Conservation (phyloP, 1,140 invertebrate genomes). For the Trichonephila clavipes region DNA sequence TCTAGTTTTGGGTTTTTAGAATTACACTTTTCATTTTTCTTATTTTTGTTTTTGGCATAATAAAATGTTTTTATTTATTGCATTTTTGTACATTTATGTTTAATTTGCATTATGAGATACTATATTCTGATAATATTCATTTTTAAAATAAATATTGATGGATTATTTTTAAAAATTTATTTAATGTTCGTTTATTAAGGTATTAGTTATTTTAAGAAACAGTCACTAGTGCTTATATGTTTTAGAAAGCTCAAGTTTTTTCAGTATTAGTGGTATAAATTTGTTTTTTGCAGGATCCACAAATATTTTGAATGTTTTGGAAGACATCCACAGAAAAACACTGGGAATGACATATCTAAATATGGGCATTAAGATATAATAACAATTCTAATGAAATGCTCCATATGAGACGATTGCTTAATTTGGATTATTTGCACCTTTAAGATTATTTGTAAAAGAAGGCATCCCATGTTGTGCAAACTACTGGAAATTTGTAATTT, state of each 20-base stretch:
- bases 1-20: not conserved
- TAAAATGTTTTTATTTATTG: not conserved
- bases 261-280: slow-evolving; percentile 17
- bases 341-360: not conserved
- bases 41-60: not conserved
- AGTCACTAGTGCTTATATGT: not conserved
- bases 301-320: slow-evolving; percentile 35
- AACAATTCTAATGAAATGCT: not conserved
- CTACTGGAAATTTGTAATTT: not conserved
- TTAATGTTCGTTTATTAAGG: not conserved
- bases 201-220: not conserved
- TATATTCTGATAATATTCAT: no score
- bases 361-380: not conserved
- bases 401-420: not conserved
- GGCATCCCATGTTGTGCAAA: not conserved
- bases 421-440: not conserved
- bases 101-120: not conserved
- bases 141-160: no score
- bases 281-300: slow-evolving; percentile 19
- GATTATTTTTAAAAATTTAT: not conserved
- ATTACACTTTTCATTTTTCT: not conserved
- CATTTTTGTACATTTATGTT: not conserved
- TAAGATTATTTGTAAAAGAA: slow-evolving; percentile 1
- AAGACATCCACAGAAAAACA: slow-evolving; percentile 9
- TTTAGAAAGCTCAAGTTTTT: slow-evolving; percentile 11